Base-by-base conservation (phyloP, 2,888 invertebrate genomes). In the Tipula confusa region DNA sequence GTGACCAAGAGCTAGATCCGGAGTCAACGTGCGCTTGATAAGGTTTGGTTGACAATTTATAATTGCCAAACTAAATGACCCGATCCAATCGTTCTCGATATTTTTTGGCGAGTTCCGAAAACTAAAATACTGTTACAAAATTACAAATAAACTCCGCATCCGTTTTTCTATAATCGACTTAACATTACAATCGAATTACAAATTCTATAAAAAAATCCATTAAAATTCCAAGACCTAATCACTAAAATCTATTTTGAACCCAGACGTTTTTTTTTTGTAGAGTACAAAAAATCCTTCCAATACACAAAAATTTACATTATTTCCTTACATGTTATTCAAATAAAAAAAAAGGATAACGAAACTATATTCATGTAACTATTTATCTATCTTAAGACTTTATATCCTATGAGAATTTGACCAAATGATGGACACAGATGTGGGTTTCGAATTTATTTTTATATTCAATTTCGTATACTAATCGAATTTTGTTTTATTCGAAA, bases 391-490 rank as follows among this genome's bases (percentile, higher is more conserved):
- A 64, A 64, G 64, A 64, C 64, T 64, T 64, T 64, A 9, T 64
- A 24, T 13, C 64, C 11, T 24, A 64, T 64, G 82, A 38, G 82
- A 82, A 38, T 82, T 38, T 0, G 36, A 82, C 82, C 82, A 82
- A 82, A 33, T 82, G 82, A 18, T 82, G 82, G 82, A 82, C 82
- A 82, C 82, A 82, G 82, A 33, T 82, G 82, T 36, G 82, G 82
- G 82, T 82, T 82, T 80, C 31, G 80, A 15, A 15, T 64, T 24
- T n/a, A 11, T 24, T 64, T 64, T 33, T n/a, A n/a, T 64, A 64
- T 64, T 64, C 64, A 64, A 64, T 64, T 33, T 24, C 64, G 24
- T n/a, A 64, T 9, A 24, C 24, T 64, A 64, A 64, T 64, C 64
- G 64, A 64, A 64, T 64, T 18, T 43, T n/a, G 11, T 43, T 43